These are phyloP conservation scores for Drosophila chauvacae DNA, from an alignment of 1,140 invertebrate species.

Conservation along the genomic window DNA sequence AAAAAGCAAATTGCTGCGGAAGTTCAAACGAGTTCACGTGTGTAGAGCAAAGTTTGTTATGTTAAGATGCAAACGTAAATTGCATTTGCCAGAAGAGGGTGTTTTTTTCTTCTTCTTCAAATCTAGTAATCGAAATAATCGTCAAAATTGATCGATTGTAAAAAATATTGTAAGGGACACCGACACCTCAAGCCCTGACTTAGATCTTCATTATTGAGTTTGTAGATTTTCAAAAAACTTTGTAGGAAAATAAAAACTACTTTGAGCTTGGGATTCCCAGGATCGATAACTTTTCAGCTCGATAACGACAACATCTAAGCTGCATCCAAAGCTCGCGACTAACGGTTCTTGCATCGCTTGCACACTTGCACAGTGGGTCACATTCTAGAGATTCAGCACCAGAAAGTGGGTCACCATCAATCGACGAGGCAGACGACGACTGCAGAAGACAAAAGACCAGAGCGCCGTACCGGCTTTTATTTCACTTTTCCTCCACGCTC, in stretches of 20 bases:
- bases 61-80: slow-evolving; percentile 10
- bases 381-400: slow-evolving; percentile 31
- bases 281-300: neutral
- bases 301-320: neutral
- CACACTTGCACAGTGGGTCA: slow-evolving; percentile 28
- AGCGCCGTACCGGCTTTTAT: slow-evolving; percentile 26
- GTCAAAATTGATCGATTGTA: neutral
- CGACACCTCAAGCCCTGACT: neutral
- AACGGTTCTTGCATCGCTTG: slow-evolving; percentile 16
- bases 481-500: slow-evolving; percentile 64
- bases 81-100: neutral
- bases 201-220: neutral
- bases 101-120: neutral
- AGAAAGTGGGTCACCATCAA: slow-evolving; percentile 33
- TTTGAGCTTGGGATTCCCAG: neutral
- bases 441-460: slow-evolving; percentile 37
- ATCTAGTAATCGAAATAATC: neutral
- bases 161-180: neutral
- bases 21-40: slow-evolving; percentile 77
- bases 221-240: no score
- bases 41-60: slow-evolving; percentile 26
- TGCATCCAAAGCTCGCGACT: neutral
- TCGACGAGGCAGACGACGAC: neutral
- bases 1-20: slow-evolving; percentile 63
- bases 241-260: no score